phyloP scores from a whole-genome alignment of 2,113 vertebrate genomes.

The Willisornis vidua region DNA sequence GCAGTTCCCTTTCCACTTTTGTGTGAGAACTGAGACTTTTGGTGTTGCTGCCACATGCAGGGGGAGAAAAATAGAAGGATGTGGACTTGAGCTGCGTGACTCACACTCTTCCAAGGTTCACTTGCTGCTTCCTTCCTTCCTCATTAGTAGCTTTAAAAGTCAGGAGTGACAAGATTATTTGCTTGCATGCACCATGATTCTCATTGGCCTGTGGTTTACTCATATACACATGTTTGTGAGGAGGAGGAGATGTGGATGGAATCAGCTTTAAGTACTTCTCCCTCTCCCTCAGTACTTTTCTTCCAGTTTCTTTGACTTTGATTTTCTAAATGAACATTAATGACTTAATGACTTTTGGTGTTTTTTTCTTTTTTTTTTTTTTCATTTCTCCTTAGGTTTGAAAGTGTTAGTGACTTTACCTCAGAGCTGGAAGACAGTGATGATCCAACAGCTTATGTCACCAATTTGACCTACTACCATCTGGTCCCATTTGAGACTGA shows the following conservation, averaged over 20 bases:
- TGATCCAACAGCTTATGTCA: slow-evolving; percentile 91
- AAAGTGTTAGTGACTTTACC: slow-evolving; percentile 84
- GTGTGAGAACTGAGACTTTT: background rate
- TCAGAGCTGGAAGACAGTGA: slow-evolving; percentile 82
- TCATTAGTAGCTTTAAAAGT: background rate
- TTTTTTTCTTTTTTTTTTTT: background rate
- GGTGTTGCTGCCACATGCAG: background rate
- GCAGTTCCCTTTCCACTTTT: background rate
- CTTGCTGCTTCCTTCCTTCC: background rate
- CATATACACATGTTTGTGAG: background rate
- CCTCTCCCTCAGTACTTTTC: background rate
- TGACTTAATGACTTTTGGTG: background rate
- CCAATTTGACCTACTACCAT: slow-evolving; percentile 97
- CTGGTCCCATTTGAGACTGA: slow-evolving; percentile 96
- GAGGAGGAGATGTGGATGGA: background rate
- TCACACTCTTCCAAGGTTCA: background rate
- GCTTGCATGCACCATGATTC: background rate
- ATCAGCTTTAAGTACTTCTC: background rate
- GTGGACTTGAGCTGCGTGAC: background rate
- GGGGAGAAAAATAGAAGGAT: background rate
- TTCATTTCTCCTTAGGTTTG: slow-evolving; percentile 79
- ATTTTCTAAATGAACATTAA: background rate
- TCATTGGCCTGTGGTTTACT: background rate
- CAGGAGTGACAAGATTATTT: background rate
- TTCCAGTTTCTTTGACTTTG: background rate